These are phyloP conservation scores for Aphidius colemani DNA, from an alignment of 2,888 invertebrate genomes.

Conservation along the genomic window DNA sequence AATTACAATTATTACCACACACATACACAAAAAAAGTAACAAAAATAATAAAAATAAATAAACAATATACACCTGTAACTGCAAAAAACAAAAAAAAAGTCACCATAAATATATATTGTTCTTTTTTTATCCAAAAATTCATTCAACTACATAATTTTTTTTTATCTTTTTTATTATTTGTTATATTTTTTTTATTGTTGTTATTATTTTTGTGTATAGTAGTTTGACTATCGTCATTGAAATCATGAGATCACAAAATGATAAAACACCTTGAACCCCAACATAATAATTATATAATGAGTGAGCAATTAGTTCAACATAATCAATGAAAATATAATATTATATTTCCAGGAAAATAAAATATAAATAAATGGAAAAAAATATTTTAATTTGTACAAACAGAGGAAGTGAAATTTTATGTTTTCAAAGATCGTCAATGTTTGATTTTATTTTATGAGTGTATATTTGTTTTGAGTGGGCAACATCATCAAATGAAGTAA, in stretches of 20 bases:
- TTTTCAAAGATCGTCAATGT: too few relatives aligned
- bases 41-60: conserved; percentile 10
- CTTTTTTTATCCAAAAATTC: not conserved
- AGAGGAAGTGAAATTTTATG: too few relatives aligned
- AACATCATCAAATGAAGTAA: not conserved
- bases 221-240: conserved; percentile 5
- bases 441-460: too few relatives aligned
- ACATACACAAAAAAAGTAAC: conserved; percentile 31
- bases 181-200: conserved; percentile 3
- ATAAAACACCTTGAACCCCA: too few relatives aligned
- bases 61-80: conserved; percentile 39
- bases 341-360: not conserved
- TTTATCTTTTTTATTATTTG: not conserved
- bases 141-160: too few relatives aligned
- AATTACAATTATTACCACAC: conserved; percentile 53
- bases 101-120: conserved; percentile 31
- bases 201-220: conserved; percentile 14
- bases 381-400: too few relatives aligned
- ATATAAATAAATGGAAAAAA: too few relatives aligned
- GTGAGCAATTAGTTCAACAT: conserved; percentile 7
- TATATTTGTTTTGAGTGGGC: too few relatives aligned
- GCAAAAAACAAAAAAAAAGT: conserved; percentile 32
- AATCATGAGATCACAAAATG: not conserved
- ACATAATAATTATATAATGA: conserved; percentile 23
- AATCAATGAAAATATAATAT: conserved; percentile 19